phyloP scores from a whole-genome alignment of 2,113 vertebrate species.

The Chionomys nivalis region DNA sequence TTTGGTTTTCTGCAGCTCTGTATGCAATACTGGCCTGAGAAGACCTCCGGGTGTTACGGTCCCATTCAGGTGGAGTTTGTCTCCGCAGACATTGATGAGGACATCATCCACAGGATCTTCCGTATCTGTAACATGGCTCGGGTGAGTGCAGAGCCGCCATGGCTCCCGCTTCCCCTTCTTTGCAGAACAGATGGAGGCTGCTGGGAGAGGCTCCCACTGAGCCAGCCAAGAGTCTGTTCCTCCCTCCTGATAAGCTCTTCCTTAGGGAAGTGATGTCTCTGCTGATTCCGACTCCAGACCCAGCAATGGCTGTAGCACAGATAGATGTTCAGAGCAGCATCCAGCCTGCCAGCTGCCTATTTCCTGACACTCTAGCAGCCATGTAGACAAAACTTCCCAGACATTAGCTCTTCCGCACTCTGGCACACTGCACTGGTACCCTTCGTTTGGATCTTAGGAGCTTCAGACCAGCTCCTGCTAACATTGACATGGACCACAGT shows the following conservation, averaged over 20 bases:
- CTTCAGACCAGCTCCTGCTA: neutral
- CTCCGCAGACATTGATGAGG: slow-evolving; percentile 97
- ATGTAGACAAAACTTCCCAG: slow-evolving; percentile 44
- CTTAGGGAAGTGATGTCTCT: neutral
- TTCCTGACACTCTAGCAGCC: slow-evolving; percentile 44
- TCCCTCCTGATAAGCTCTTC: neutral
- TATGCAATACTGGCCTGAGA: slow-evolving; percentile 99
- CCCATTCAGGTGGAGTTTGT: slow-evolving; percentile 98
- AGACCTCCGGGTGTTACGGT: slow-evolving; percentile 96
- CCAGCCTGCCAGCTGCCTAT: slow-evolving; percentile 58
- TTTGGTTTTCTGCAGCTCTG: slow-evolving; percentile 88
- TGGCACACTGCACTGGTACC: neutral
- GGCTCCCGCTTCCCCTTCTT: neutral
- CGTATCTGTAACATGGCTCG: slow-evolving; percentile 99
- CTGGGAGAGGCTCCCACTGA: neutral
- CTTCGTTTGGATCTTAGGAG: neutral
- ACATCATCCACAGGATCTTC: slow-evolving; percentile 98
- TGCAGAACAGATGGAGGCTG: neutral
- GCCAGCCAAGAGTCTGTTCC: neutral
- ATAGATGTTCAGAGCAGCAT: neutral
- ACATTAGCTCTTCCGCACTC: neutral
- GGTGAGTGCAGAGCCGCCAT: slow-evolving; percentile 81
- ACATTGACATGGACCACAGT: neutral
- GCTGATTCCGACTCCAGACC: neutral
- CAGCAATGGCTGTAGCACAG: neutral